These are phyloP conservation scores for Luidia sarsii DNA, from an alignment of 53 echinoderm and acorn worm genomes.

Conservation along the genomic window DNA sequence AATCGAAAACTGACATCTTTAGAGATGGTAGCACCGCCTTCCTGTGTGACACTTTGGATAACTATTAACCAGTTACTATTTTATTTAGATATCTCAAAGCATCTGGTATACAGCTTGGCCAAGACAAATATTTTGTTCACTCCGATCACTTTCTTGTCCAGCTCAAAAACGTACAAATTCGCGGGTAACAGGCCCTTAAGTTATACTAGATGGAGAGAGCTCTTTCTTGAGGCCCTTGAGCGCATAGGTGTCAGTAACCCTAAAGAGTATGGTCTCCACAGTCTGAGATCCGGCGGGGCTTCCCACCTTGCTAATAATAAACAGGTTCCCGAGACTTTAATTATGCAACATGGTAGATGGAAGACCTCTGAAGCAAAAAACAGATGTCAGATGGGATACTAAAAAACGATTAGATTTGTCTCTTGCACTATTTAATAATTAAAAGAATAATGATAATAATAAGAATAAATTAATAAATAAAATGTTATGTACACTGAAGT, in stretches of 20 bases:
- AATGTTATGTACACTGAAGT: no score
- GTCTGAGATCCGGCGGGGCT: conserved; percentile 8
- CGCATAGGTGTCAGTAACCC: neutral
- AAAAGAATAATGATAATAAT: no score
- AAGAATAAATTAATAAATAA: no score
- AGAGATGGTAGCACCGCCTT: conserved; percentile 4
- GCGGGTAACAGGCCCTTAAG: neutral
- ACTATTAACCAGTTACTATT: neutral
- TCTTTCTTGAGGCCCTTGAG: neutral
- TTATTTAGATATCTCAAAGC: neutral
- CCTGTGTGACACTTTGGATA: neutral
- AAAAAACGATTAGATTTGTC: neutral
- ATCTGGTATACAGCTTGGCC: neutral
- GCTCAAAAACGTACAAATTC: neutral
- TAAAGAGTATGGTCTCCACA: neutral
- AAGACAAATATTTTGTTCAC: neutral
- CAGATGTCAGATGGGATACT: conserved; percentile 4
- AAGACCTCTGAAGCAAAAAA: conserved; percentile 27
- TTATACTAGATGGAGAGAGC: neutral
- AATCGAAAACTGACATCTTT: conserved; percentile 3
- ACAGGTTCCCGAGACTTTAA: conserved; percentile 16
- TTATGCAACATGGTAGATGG: conserved; percentile 22
- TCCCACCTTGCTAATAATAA: conserved; percentile 19
- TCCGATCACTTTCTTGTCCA: neutral
- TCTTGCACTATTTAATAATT: neutral